Base-by-base conservation (phyloP, 2,113 vertebrate genomes). In the Actinemys pallida region DNA sequence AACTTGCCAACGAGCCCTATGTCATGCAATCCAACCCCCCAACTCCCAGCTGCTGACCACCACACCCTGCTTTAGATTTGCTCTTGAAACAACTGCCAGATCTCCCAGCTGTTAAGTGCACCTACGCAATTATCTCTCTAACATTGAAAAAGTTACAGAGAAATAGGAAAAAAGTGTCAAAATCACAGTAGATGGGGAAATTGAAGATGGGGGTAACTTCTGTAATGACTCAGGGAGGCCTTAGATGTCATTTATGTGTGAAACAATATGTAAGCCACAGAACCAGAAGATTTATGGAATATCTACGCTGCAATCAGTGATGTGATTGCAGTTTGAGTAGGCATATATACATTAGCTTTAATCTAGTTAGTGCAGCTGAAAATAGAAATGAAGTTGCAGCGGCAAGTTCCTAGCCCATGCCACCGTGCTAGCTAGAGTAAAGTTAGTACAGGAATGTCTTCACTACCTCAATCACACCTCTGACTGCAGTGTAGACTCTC, bases 31-130 rank as follows among this genome's bases (percentile, higher is more conserved):
- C 25, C 56, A 83, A 31, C 5, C 10, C 9, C 5, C 90, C 8
- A 52, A 31, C n/a, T 93, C 76, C 45, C 56, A 86, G 76, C 83
- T 86, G 69, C 59, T 89, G 90, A 86, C 87, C 8, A 86, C 47
- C n/a, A 53, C 83, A 62, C 78, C 39, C n/a, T 91, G 22, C 25
- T 96, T 85, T 4, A 84, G 80, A 90, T 92, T 88, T 92, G 11
- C 8, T 31, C 86, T 93, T 90, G 82, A 50, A 53, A 6, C 72
- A 81, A 39, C 78, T 90, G 19, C 90, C 84, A 81, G 31, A 56
- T 39, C 39, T 86, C 65, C n/a, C 65, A 72, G n/a, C n/a, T 76
- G 9, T 11, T 39, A 85, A 45, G 8, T 81, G 91, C 85, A 59
- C 86, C 13, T 86, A 76, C 9, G 8, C 88, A 59, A 78, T 49